Conservation (phyloP, 2,113 vertebrate genomes). For the Chaetodon trifascialis region DNA sequence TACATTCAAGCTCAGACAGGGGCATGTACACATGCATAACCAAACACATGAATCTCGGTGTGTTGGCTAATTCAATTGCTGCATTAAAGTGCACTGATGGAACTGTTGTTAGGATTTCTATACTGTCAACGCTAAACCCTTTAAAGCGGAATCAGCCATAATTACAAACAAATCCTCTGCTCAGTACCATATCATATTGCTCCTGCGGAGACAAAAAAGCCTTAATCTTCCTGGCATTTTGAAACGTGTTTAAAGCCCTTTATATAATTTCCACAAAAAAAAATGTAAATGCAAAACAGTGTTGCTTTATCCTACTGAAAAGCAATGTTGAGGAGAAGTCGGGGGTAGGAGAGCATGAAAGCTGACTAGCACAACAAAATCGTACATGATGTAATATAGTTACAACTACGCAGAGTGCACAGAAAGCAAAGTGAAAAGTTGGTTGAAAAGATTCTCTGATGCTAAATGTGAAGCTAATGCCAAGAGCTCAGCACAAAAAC, state of each 20-base stretch:
- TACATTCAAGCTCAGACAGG: conserved; percentile 21
- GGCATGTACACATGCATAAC: neutral
- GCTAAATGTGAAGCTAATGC: neutral
- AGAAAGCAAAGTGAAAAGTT: neutral
- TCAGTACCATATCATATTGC: neutral
- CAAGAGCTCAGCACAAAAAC: neutral
- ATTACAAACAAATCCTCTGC: conserved; percentile 36
- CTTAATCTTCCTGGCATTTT: neutral
- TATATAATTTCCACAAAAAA: neutral
- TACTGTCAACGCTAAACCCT: conserved; percentile 8
- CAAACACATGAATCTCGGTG: neutral
- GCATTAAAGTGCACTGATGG: conserved; percentile 11
- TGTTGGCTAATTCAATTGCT: conserved; percentile 6
- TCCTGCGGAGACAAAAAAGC: neutral
- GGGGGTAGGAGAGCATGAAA: neutral
- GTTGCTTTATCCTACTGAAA: neutral
- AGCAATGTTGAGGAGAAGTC: neutral
- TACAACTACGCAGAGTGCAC: neutral
- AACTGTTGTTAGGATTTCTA: conserved; percentile 31
- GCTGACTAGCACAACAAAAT: neutral
- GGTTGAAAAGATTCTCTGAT: neutral
- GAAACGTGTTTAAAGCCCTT: neutral
- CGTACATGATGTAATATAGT: neutral
- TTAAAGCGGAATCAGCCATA: conserved; percentile 9
- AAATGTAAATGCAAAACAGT: neutral